phyloP scores from a whole-genome alignment of 1,140 invertebrate species.

The Drosophila guanche region DNA sequence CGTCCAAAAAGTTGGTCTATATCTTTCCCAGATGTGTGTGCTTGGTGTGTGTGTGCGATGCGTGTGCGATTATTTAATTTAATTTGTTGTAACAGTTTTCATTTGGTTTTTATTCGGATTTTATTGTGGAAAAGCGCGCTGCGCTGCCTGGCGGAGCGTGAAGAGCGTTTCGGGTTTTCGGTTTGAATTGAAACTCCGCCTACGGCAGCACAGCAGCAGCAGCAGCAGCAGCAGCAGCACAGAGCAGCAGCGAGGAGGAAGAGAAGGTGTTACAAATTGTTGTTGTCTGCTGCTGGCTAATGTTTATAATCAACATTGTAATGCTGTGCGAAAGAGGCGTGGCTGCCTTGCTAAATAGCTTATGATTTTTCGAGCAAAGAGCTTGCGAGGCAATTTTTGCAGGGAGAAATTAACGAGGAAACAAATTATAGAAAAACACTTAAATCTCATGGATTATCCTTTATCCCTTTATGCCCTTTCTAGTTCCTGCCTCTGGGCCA shows the following conservation, averaged over 20 bases:
- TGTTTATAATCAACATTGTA: constrained; percentile 49
- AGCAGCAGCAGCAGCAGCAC: no score
- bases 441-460: no score
- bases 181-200: constrained; percentile 50
- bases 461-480: no score
- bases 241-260: not conserved
- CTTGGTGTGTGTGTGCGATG: constrained; percentile 32
- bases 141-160: constrained; percentile 51
- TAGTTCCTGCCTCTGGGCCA: constrained; percentile 2
- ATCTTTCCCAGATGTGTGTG: not conserved
- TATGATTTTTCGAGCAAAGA: not conserved
- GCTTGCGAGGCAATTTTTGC: no score
- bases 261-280: constrained; percentile 63
- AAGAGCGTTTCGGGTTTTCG: constrained; percentile 57
- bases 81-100: constrained; percentile 75
- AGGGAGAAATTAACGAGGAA: no score
- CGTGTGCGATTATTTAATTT: constrained; percentile 73
- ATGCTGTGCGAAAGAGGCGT: constrained; percentile 36
- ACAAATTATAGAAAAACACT: no score
- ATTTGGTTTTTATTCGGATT: constrained; percentile 44
- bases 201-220: not conserved
- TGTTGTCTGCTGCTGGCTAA: constrained; percentile 22
- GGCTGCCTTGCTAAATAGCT: not conserved
- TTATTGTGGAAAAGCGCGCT: constrained; percentile 48
- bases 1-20: not conserved